These are phyloP conservation scores for Acanthopleura granulata DNA, from an alignment of 2,888 invertebrate genomes.

Conservation along the genomic window DNA sequence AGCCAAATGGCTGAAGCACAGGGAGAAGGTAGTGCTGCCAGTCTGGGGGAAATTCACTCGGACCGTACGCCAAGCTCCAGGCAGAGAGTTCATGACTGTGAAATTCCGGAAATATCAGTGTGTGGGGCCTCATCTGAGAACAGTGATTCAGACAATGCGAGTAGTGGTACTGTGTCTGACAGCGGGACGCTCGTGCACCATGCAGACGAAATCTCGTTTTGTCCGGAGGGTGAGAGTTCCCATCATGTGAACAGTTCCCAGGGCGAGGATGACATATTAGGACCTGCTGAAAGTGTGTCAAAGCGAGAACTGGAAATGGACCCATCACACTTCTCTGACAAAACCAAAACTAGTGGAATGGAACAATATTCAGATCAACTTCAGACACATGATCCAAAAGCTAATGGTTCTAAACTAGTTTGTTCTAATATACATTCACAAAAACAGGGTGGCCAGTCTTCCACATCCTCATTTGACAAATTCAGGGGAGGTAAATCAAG, in stretches of 20 bases:
- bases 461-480: conserved; percentile 8
- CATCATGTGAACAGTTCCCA: neutral
- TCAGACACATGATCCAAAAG: neutral
- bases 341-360: neutral
- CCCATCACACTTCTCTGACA: conserved; percentile 5
- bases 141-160: neutral
- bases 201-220: neutral
- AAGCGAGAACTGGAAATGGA: conserved; percentile 11
- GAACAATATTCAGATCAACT: neutral
- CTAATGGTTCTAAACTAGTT: neutral
- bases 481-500: conserved; percentile 7
- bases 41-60: neutral
- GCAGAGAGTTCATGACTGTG: neutral
- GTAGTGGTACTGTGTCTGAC: conserved; percentile 3
- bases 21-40: neutral
- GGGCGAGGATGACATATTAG: neutral
- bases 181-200: conserved; percentile 1
- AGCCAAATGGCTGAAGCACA: neutral
- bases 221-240: conserved; percentile 1
- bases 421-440: neutral
- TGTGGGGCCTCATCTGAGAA: conserved; percentile 3
- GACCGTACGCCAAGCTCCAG: neutral
- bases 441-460: neutral
- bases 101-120: conserved; percentile 9
- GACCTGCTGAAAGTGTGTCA: neutral